These are phyloP conservation scores for Drosophila dives DNA, from an alignment of 2,888 invertebrate genomes.

Conservation along the genomic window DNA sequence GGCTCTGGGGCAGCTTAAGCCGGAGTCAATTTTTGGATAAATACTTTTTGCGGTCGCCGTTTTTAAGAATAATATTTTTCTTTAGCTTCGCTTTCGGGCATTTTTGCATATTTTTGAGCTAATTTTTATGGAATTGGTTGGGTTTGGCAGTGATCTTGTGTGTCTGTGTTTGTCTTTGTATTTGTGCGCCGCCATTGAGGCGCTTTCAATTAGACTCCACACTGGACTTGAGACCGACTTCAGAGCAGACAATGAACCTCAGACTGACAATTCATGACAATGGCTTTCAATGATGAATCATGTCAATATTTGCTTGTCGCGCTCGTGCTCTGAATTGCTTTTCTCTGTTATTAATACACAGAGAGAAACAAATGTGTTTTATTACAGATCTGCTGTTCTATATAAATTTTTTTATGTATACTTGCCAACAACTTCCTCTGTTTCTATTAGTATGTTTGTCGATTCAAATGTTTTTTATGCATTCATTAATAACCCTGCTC, in stretches of 20 bases:
- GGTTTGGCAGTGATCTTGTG: conserved; percentile 10
- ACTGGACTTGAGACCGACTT: conserved; percentile 56
- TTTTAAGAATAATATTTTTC: conserved; percentile 73
- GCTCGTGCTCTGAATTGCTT: conserved; percentile 72
- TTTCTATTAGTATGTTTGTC: background rate
- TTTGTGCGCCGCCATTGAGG: conserved; percentile 46
- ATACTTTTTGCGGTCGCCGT: conserved; percentile 64
- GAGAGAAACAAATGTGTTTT: conserved; percentile 14
- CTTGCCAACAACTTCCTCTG: conserved; percentile 12
- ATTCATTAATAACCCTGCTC: conserved; percentile 6
- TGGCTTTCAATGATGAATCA: conserved; percentile 60
- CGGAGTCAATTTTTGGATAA: conserved; percentile 54
- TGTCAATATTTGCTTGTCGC: conserved; percentile 56
- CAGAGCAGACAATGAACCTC: conserved; percentile 57
- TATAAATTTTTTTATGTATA: background rate
- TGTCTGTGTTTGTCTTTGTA: background rate
- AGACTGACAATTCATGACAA: conserved; percentile 49
- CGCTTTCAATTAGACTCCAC: conserved; percentile 68
- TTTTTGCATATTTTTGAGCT: conserved; percentile 70
- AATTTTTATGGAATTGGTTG: conserved; percentile 67
- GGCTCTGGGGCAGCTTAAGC: conserved; percentile 71
- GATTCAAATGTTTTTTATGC: conserved; percentile 13
- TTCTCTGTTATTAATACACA: conserved; percentile 33
- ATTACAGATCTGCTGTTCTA: conserved; percentile 7
- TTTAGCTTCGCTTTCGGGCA: conserved; percentile 50